Evolutionary conservation across 2,888 invertebrate species (phyloP).

Genomic region (Pammene fasciana): DNA sequence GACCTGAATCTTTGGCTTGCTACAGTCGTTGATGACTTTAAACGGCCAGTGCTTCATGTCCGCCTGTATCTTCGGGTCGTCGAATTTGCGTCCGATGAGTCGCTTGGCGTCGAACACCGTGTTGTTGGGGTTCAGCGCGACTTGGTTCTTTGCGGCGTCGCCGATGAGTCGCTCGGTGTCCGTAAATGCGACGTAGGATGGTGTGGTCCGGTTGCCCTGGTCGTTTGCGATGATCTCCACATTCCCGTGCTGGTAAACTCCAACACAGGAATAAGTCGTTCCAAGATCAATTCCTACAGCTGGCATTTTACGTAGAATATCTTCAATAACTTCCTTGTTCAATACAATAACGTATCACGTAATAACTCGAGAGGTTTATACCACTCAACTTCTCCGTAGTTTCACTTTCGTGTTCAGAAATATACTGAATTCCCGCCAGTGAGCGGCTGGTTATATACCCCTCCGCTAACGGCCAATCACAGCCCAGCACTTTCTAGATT

Average conservation of each 20-base stretch:
- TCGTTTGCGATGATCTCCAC: slow-evolving; percentile 91
- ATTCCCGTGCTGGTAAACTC: slow-evolving; percentile 87
- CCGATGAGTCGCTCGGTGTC: slow-evolving; percentile 83
- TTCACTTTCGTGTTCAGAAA: slow-evolving; percentile 43
- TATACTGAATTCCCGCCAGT: slow-evolving; percentile 42
- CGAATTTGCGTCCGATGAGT: slow-evolving; percentile 89
- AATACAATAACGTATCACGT: slow-evolving; percentile 31
- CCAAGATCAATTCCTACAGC: slow-evolving; percentile 80
- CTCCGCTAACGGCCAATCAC: slow-evolving; percentile 42
- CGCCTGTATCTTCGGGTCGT: slow-evolving; percentile 86
- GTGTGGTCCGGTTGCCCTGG: slow-evolving; percentile 91
- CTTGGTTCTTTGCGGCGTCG: slow-evolving; percentile 86
- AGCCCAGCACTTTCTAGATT: slow-evolving; percentile 41
- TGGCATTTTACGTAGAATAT: slow-evolving; percentile 45
- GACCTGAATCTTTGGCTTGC: slow-evolving; percentile 85
- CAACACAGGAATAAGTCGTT: slow-evolving; percentile 87
- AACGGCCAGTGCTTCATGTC: slow-evolving; percentile 92
- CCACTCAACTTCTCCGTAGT: slow-evolving; percentile 21
- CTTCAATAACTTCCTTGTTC: slow-evolving; percentile 34
- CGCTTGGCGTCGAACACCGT: slow-evolving; percentile 89
- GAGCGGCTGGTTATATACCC: slow-evolving; percentile 43
- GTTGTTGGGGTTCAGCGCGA: slow-evolving; percentile 86
- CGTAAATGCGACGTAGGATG: slow-evolving; percentile 88
- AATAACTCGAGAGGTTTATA: slow-evolving; percentile 32
- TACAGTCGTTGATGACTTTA: slow-evolving; percentile 82